phyloP scores from a whole-genome alignment of 2,888 invertebrate genomes.

The Hypsopygia costalis region DNA sequence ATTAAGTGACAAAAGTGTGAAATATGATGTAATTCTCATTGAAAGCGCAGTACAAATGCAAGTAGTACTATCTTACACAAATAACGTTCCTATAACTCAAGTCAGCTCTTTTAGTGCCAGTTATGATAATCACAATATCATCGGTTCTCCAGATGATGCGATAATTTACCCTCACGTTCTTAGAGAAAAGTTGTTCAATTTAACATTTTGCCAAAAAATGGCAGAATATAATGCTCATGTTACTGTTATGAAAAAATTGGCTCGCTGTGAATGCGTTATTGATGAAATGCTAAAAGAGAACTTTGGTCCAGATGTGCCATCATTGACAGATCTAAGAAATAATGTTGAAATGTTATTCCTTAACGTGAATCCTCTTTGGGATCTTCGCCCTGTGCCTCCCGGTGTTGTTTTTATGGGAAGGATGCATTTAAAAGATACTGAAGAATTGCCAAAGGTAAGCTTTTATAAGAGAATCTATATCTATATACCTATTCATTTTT shows the following conservation, averaged over 20 bases:
- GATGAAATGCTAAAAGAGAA: background rate
- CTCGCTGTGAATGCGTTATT: background rate
- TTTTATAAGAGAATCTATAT: no score
- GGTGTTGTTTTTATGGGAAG: conserved; percentile 40
- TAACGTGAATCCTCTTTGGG: conserved; percentile 40
- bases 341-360: conserved; percentile 38
- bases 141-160: conserved; percentile 28
- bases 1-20: no score
- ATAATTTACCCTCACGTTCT: conserved; percentile 21
- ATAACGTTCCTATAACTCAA: conserved; percentile 34
- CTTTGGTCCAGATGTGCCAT: background rate
- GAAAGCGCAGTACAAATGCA: conserved; percentile 28
- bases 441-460: conserved; percentile 25
- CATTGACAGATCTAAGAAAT: background rate
- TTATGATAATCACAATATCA: conserved; percentile 10
- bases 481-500: no score
- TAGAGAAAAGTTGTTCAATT: conserved; percentile 24
- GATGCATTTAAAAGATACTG: conserved; percentile 30
- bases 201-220: conserved; percentile 31
- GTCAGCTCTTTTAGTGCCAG: conserved; percentile 33
- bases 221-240: conserved; percentile 16
- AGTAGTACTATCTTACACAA: conserved; percentile 25
- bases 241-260: background rate
- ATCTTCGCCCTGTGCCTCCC: conserved; percentile 36
- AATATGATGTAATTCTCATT: conserved; percentile 35